phyloP scores from a whole-genome alignment of 2,113 vertebrate species.

The Acrocephalus arundinaceus region DNA sequence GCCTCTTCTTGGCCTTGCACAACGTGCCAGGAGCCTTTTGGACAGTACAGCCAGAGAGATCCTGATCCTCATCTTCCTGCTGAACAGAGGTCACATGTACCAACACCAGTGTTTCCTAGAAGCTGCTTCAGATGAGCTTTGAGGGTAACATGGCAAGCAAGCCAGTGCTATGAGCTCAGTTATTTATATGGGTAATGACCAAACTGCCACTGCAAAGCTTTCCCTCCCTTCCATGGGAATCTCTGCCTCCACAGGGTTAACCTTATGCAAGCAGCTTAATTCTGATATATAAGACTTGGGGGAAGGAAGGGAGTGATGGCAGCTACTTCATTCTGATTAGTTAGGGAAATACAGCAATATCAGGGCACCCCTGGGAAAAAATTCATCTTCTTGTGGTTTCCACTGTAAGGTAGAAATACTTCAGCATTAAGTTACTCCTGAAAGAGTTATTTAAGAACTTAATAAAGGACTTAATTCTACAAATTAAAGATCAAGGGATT shows the following conservation, averaged over 20 bases:
- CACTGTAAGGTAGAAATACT: background rate
- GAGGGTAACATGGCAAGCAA: background rate
- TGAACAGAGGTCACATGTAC: background rate
- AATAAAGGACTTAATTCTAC: background rate
- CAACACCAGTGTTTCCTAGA: background rate
- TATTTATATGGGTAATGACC: background rate
- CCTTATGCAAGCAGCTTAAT: background rate
- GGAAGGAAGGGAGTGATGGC: background rate
- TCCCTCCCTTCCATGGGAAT: background rate
- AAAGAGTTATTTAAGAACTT: background rate
- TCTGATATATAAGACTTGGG: background rate
- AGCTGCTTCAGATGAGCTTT: background rate
- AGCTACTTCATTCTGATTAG: background rate
- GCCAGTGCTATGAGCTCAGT: background rate
- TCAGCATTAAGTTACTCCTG: background rate
- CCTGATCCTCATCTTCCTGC: background rate
- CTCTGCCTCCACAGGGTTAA: background rate
- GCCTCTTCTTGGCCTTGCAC: background rate
- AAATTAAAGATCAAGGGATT: background rate
- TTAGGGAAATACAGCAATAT: background rate
- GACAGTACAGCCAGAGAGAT: background rate
- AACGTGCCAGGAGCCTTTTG: background rate
- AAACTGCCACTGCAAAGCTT: background rate
- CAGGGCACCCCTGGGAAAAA: background rate
- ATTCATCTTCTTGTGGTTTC: background rate